Conservation (phyloP, 2,888 invertebrate genomes). For the Stenolophus ochropezus region DNA sequence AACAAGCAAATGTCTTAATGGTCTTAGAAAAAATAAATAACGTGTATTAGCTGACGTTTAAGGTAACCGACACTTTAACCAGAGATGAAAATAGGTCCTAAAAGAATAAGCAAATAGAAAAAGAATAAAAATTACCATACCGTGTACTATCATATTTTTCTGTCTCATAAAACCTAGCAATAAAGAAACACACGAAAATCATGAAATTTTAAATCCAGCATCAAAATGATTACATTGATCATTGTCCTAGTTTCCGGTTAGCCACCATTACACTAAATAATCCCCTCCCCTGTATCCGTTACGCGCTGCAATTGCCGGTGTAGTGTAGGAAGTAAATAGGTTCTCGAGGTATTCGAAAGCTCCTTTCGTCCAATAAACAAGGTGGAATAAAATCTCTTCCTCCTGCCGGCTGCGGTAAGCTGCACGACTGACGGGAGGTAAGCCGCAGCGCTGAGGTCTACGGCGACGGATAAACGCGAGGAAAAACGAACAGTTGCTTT, state of each 20-base stretch:
- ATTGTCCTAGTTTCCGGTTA: not conserved
- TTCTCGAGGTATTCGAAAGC: constrained; percentile 19
- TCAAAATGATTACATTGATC: too few relatives aligned
- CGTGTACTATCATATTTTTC: too few relatives aligned
- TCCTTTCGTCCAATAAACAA: constrained; percentile 32
- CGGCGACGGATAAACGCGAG: constrained; percentile 8
- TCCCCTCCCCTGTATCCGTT: not conserved
- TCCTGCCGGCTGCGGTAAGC: not conserved
- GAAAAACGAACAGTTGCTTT: not conserved
- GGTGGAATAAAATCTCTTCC: constrained; percentile 22
- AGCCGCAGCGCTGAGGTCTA: constrained; percentile 5
- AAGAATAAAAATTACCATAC: too few relatives aligned
- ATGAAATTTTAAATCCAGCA: too few relatives aligned
- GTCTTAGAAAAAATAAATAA: too few relatives aligned
- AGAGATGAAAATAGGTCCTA: too few relatives aligned
- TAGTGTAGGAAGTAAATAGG: not conserved
- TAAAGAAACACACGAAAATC: too few relatives aligned
- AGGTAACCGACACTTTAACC: too few relatives aligned
- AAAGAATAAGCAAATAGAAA: too few relatives aligned
- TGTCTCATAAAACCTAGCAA: too few relatives aligned
- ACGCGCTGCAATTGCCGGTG: not conserved
- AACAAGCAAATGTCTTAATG: too few relatives aligned
- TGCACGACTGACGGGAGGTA: constrained; percentile 10
- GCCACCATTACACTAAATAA: not conserved
- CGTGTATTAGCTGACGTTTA: too few relatives aligned